A percentile compares a stretch with the other conserved stretches of the same genome.
Conservation (phyloP, 2,113 vertebrate species). For the Maccullochella peelii region DNA sequence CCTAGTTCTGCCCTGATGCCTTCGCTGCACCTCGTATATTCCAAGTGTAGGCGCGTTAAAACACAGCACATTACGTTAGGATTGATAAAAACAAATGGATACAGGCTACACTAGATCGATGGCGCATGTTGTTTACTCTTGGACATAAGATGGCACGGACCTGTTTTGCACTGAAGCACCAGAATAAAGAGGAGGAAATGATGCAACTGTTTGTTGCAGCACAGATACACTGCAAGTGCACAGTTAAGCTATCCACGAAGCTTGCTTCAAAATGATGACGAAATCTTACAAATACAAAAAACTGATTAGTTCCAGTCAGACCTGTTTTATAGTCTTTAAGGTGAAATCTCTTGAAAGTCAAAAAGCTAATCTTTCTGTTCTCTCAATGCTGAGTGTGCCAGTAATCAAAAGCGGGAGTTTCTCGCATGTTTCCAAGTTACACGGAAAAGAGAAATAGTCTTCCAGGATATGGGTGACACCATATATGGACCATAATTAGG, state of each 20-base stretch:
- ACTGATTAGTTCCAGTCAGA: neutral
- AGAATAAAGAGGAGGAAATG: neutral
- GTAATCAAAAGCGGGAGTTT: neutral
- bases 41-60: neutral
- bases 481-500: neutral
- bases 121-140: no score
- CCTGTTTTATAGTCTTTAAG: no score
- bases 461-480: neutral
- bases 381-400: neutral
- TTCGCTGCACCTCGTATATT: neutral
- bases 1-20: neutral
- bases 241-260: neutral
- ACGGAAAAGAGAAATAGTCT: neutral
- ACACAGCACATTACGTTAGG: no score
- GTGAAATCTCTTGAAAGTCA: no score
- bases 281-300: no score
- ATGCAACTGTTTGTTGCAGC: neutral
- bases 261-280: neutral
- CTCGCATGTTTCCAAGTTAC: no score
- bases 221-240: neutral
- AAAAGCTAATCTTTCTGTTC: no score
- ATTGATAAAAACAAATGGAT: neutral
- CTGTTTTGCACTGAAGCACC: neutral
- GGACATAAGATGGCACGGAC: no score
- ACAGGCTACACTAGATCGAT: no score